Base-by-base conservation (phyloP, 23 tunicate species). In the Pegea sp. region DNA sequence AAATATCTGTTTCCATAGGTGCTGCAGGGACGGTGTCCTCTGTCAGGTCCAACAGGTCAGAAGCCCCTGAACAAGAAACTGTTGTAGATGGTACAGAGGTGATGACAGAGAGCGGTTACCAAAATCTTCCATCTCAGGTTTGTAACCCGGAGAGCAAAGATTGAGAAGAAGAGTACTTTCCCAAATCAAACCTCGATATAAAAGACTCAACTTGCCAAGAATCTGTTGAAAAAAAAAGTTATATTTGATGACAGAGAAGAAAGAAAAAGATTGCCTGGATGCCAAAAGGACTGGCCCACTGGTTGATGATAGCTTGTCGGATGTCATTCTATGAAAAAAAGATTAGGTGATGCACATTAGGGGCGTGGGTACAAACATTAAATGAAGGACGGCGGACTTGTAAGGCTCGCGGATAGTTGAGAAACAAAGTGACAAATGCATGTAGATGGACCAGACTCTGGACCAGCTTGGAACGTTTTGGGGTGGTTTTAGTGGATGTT, bases 121-220 rank as follows among this genome's bases (percentile, higher is more conserved):
- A 33, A 72, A 64, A 1, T 53, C 70, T 1, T 64, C 55, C 1
- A 57, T 74, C 31, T 81, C 93, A 0, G 77, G 66, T 5, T 55
- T 53, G 23, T 72, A 56, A 6, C 77, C 77, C 2, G 92, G 92
- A 4, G 92, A 65, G 29, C 92, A 64, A n/a, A 78, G 48, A 13
- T 68, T 79, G 3, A 84, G 59, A 28, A 89, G 42, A 26, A 76
- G 64, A 42, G 90, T 65, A 28, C 90, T 77, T 49, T 89, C 98
- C 98, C 98, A 89, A 1, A 89, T 89, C 48, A 89, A 42, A 51
- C 76, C 67, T 28, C 98, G 66, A 33, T 89, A 89, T 6, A 89
- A 44, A 31, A 71, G 56, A 38, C 64, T 76, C 32, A 89, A 42
- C 11, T 71, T 64, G 26, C 53, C 49, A 5, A 86, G 65, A 27